Base-by-base conservation (phyloP, 2,113 vertebrate genomes). In the Datnioides undecimradiatus region DNA sequence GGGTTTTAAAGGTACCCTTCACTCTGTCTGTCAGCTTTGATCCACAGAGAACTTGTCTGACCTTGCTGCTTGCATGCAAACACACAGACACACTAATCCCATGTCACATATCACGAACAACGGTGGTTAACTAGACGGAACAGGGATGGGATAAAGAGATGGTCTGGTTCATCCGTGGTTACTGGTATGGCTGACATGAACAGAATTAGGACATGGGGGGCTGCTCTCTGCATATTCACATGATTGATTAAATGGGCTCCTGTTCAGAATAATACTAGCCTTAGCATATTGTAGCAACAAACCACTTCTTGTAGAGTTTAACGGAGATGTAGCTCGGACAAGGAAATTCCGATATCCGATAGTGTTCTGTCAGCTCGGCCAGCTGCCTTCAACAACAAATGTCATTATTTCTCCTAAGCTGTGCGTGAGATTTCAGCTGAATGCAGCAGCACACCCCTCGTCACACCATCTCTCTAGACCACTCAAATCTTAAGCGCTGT, bases 81-180 rank as follows among this genome's bases (percentile, higher is more conserved):
- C 79, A 71, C 79, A 75, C 57, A 73, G 36, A 84, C 73, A 3
- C 80, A 33, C 70, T 87, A 90, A 91, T 91, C 86, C 70, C 27
- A 57, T 16, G 71, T 84, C 79, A 65, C 66, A 68, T 36, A 84
- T 85, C 77, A 79, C 58, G 59, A 66, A 6, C 74, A 43, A 27
- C 68, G 23, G 60, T 58, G 76, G 76, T 73, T 65, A 80, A 86
- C 76, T 64, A 51, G 23, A 38, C 29, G 60, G 73, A 76, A 36
- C 70, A 21, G 72, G 51, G 62, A 76, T 16, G 70, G 62, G 75
- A 70, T 76, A 29, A 79, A 69, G 83, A 60, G 66, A 5, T 27
- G 51, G 49, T 73, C 6, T 46, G 72, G 74, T 72, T 83, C 62
- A 88, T 64, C 60, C 23, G 0, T n/a, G 73, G 70, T 75, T 64